Percentiles rank a stretch among this genome's conserved stretches.
These are phyloP conservation scores for Lepidurus apus DNA, from an alignment of 1,140 invertebrate species.

Conservation along the genomic window DNA sequence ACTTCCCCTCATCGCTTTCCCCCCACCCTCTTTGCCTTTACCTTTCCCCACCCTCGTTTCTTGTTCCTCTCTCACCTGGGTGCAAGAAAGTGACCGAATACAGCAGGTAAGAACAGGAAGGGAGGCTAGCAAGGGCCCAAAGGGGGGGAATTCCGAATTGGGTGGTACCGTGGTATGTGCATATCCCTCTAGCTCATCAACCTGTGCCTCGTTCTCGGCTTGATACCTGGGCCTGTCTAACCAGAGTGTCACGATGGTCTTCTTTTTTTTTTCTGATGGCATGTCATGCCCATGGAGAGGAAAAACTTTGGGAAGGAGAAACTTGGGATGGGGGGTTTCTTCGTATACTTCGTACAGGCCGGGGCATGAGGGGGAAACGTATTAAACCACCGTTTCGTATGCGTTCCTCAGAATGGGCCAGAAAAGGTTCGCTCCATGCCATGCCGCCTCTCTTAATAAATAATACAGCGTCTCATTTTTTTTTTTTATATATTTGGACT, in stretches of 20 bases:
- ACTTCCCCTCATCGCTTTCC: not conserved
- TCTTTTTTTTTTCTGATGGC: not conserved
- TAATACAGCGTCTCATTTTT: not conserved
- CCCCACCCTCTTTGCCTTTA: not conserved
- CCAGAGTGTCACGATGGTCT: conserved; percentile 8
- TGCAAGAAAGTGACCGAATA: not conserved
- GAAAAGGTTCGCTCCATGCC: not conserved
- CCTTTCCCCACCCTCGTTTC: not conserved
- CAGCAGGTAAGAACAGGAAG: not conserved
- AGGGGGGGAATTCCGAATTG: not conserved
- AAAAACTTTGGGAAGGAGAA: not conserved
- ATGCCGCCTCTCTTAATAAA: not conserved
- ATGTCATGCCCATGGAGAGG: not conserved
- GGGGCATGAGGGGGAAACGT: too few relatives aligned
- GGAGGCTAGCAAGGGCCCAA: not conserved
- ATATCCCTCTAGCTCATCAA: conserved; percentile 3
- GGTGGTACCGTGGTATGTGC: not conserved
- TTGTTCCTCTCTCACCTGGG: not conserved
- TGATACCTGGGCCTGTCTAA: conserved; percentile 4
- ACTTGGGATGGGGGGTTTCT: not conserved
- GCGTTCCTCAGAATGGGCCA: not conserved
- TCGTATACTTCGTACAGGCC: not conserved
- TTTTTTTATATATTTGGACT: not conserved
- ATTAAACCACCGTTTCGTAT: too few relatives aligned
- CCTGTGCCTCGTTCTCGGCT: not conserved